Percentiles rank a stretch among this genome's conserved stretches.
Conservation (phyloP, 2,113 vertebrate species). For the Triplophysa siluroides region DNA sequence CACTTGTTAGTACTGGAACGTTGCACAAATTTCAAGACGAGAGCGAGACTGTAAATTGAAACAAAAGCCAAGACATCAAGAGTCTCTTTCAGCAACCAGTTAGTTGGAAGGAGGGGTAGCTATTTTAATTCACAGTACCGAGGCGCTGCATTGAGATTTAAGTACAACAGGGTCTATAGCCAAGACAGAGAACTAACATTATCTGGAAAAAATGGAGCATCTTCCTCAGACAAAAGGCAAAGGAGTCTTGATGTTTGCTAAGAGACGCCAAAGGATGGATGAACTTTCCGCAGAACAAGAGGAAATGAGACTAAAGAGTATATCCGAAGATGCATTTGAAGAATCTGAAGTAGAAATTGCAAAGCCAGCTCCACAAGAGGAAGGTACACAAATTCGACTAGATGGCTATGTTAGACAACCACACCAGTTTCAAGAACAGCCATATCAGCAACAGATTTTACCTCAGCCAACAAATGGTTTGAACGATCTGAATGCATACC, state of each 20-base stretch:
- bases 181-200: constrained; percentile 69
- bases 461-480: constrained; percentile 62
- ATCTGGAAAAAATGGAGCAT: constrained; percentile 81
- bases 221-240: constrained; percentile 89
- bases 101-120: constrained; percentile 82
- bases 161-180: constrained; percentile 75
- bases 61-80: constrained; percentile 69
- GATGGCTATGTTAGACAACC: constrained; percentile 62
- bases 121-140: constrained; percentile 71
- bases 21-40: constrained; percentile 74
- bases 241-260: constrained; percentile 92
- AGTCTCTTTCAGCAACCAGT: constrained; percentile 76
- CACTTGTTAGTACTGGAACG: constrained; percentile 86
- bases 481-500: constrained; percentile 71
- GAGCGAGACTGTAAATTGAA: constrained; percentile 68
- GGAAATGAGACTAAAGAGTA: constrained; percentile 74
- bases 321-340: constrained; percentile 61
- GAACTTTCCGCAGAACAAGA: constrained; percentile 86
- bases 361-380: constrained; percentile 49
- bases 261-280: constrained; percentile 89
- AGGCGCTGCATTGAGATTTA: constrained; percentile 63
- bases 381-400: constrained; percentile 64
- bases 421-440: constrained; percentile 54
- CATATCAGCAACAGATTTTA: constrained; percentile 51
- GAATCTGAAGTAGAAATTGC: constrained; percentile 59